Evolutionary conservation across 2,113 vertebrate species (phyloP).

Genomic region (Pachypanchax playfairii): DNA sequence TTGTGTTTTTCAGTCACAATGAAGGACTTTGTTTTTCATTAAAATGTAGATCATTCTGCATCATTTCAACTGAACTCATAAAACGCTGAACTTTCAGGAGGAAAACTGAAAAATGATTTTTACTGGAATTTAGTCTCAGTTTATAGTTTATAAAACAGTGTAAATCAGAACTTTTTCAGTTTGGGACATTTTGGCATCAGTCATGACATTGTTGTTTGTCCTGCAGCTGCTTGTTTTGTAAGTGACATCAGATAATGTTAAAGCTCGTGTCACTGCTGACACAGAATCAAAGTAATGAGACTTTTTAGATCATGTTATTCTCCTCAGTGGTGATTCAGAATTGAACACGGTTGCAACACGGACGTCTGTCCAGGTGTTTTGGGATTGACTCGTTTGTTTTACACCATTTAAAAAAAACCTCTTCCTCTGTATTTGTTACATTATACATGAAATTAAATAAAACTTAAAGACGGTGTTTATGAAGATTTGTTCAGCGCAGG

Average conservation of each 20-base stretch:
- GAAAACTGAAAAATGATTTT: constrained; percentile 12
- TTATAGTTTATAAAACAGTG: constrained; percentile 2
- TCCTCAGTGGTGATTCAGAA: not conserved
- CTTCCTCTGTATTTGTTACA: constrained; percentile 11
- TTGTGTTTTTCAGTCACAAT: constrained; percentile 62
- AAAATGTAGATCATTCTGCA: constrained; percentile 57
- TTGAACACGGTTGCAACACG: not conserved
- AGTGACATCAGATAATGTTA: too few species aligned
- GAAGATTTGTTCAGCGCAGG: constrained; percentile 51
- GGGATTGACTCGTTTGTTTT: not conserved
- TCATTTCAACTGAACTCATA: constrained; percentile 43
- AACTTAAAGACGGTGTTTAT: constrained; percentile 29
- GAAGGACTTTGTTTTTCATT: constrained; percentile 67
- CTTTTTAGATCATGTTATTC: too few species aligned
- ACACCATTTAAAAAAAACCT: not conserved
- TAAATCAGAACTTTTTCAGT: too few species aligned
- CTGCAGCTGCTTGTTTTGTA: too few species aligned
- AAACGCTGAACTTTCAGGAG: constrained; percentile 56
- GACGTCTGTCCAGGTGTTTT: not conserved
- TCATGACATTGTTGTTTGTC: too few species aligned
- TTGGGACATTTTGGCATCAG: too few species aligned
- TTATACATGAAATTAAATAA: constrained; percentile 15
- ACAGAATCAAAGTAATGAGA: too few species aligned
- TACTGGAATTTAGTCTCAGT: constrained; percentile 23
- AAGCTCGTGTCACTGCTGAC: too few species aligned